Conservation (phyloP, 2,113 vertebrate species). For the Okapia johnstoni region DNA sequence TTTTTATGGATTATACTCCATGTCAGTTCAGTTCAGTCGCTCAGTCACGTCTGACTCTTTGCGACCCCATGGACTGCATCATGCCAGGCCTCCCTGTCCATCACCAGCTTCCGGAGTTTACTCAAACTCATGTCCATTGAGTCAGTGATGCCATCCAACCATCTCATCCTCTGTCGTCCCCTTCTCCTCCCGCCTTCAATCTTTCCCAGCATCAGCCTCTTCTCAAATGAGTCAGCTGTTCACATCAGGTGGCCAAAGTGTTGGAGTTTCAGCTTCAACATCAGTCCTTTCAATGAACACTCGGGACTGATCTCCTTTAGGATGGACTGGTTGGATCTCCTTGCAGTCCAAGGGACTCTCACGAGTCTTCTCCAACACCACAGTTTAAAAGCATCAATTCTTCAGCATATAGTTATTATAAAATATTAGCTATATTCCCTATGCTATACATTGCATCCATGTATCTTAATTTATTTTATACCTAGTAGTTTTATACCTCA, state of each 20-base stretch:
- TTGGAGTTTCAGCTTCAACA: neutral
- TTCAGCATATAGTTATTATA: neutral
- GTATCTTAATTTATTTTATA: neutral
- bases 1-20: neutral
- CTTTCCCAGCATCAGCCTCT: neutral
- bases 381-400: neutral
- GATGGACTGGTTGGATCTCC: neutral
- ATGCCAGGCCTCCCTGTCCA: neutral
- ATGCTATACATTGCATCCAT: neutral
- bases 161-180: neutral
- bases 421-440: neutral
- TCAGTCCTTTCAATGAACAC: neutral
- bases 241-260: neutral
- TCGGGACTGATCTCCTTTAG: neutral
- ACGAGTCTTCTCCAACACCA: neutral
- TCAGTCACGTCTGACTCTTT: neutral
- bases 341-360: neutral
- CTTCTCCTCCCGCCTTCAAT: neutral
- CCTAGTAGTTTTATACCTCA: neutral
- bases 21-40: neutral
- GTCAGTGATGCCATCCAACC: neutral
- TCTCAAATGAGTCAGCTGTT: neutral
- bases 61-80: neutral
- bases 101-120: neutral
- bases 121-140: neutral